Evolutionary conservation across 1,140 invertebrate genomes (phyloP), one percentile per base, ranked within the genome.

Genomic region (Brachionus manjavacas): DNA sequence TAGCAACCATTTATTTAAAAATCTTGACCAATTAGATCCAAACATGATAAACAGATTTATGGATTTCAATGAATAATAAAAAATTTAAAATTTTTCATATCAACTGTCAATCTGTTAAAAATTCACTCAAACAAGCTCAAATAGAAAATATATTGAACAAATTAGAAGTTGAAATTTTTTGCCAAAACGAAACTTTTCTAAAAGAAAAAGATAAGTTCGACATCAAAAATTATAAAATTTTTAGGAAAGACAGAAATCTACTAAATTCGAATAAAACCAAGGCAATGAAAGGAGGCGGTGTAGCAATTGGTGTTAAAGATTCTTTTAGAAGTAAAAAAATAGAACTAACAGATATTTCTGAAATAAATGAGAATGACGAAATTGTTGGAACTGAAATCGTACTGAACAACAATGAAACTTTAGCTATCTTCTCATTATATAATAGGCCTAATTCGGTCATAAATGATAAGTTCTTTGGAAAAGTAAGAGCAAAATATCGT

Each of bases 81-180:
- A 72, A 72, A 35, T 72, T 72, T 72, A 72, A 72, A 16, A 72
- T 72, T 39, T 39, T 72, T 16, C 68, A 72, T 39, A 72, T 72
- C 68, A 72, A 72, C 35, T 72, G 68, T 39, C 68, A 72, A 72
- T 72, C 68, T 16, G 28, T 72, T 39, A 72, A 72, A 72, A 72
- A 72, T 39, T n/a, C n/a, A n/a, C n/a, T 72, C 25, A 72, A 72
- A 72, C 28, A 72, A 72, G n/a, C 68, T 39, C 68, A 72, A 72
- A 72, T 72, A 31, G 68, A 72, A 72, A 72, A 72, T 72, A 72
- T 72, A 14, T 72, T 72, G 68, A 72, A 31, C 25, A 39, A 72
- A 72, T 72, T 72, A 35, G 68, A 72, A 31, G 35, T 72, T 39
- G 68, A 72, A 72, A 35, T 72, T 35, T 72, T 72, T 72, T 39